A percentile compares a stretch with the other conserved stretches of the same genome.
These are phyloP conservation scores for Scleropages formosus DNA, from an alignment of 2,797 vertebrate species.

Conservation along the genomic window DNA sequence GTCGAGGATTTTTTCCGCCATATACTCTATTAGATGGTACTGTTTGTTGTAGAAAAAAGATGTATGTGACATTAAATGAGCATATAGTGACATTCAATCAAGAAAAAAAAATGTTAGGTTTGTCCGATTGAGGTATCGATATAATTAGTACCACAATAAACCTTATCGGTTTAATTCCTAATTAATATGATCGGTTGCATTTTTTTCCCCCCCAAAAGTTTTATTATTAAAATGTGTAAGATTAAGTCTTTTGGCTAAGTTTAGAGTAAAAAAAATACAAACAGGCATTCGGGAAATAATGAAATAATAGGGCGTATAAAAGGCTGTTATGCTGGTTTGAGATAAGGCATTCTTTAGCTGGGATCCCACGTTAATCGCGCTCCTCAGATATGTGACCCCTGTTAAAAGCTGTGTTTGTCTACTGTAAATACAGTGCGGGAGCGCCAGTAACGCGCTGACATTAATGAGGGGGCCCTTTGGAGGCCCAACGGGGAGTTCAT, in stretches of 20 bases:
- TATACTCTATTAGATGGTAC: too few relatives aligned
- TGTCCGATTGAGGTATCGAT: too few relatives aligned
- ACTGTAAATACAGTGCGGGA: constrained; percentile 24
- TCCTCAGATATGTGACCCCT: too few relatives aligned
- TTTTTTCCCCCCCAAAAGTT: too few relatives aligned
- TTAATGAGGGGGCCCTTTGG: background rate
- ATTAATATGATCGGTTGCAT: too few relatives aligned
- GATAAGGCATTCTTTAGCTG: constrained; percentile 29
- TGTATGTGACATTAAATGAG: too few relatives aligned
- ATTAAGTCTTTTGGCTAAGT: constrained; percentile 4
- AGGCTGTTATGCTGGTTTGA: constrained; percentile 35
- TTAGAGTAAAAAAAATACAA: constrained; percentile 52
- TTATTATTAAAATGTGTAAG: background rate
- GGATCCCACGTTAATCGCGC: constrained; percentile 13
- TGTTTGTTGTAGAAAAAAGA: too few relatives aligned
- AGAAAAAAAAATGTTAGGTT: too few relatives aligned
- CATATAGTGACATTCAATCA: too few relatives aligned
- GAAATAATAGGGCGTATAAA: constrained; percentile 35
- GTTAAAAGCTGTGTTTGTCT: constrained; percentile 28
- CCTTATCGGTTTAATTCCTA: too few relatives aligned
- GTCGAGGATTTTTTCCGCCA: too few relatives aligned
- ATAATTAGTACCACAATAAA: too few relatives aligned
- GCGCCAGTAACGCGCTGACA: constrained; percentile 13
- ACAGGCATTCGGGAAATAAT: constrained; percentile 40
- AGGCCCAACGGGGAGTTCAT: constrained; percentile 14